These are phyloP conservation scores for Selene dorsalis DNA, from an alignment of 2,797 vertebrate species.

Conservation along the genomic window DNA sequence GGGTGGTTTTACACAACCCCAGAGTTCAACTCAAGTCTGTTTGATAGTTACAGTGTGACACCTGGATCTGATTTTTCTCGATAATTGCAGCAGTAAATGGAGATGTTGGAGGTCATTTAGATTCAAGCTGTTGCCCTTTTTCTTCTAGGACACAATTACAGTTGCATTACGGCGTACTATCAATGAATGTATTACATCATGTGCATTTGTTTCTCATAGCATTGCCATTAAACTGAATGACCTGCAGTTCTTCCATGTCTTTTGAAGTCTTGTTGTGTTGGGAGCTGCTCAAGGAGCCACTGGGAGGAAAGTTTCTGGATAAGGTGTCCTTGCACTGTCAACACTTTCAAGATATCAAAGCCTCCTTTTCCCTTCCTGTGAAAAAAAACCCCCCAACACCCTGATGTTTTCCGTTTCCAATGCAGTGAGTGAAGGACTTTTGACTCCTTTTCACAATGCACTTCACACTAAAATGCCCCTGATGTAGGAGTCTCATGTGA, in stretches of 20 bases:
- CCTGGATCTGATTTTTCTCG: conserved; percentile 64
- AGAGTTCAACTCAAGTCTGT: conserved; percentile 48
- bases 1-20: conserved; percentile 50
- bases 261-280: conserved; percentile 56
- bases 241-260: conserved; percentile 25
- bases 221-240: conserved; percentile 58
- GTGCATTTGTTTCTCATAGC: conserved; percentile 47
- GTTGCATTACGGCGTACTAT: conserved; percentile 25
- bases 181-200: conserved; percentile 51
- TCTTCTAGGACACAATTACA: conserved; percentile 50
- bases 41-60: conserved; percentile 58
- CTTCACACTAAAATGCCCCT: conserved; percentile 49
- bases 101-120: conserved; percentile 47
- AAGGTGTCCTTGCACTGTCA: conserved; percentile 78
- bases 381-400: conserved; percentile 42
- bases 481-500: conserved; percentile 39
- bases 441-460: conserved; percentile 65
- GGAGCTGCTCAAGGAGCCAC: conserved; percentile 68
- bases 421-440: conserved; percentile 61
- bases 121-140: conserved; percentile 42
- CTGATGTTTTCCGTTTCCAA: conserved; percentile 75
- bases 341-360: conserved; percentile 75
- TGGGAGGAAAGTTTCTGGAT: conserved; percentile 69
- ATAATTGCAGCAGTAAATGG: conserved; percentile 57
- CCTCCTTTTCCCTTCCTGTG: conserved; percentile 57